Percentiles rank a stretch among this genome's conserved stretches.
These are phyloP conservation scores for Hirundichthys speculiger DNA, from an alignment of 2,113 vertebrate species.

Conservation along the genomic window DNA sequence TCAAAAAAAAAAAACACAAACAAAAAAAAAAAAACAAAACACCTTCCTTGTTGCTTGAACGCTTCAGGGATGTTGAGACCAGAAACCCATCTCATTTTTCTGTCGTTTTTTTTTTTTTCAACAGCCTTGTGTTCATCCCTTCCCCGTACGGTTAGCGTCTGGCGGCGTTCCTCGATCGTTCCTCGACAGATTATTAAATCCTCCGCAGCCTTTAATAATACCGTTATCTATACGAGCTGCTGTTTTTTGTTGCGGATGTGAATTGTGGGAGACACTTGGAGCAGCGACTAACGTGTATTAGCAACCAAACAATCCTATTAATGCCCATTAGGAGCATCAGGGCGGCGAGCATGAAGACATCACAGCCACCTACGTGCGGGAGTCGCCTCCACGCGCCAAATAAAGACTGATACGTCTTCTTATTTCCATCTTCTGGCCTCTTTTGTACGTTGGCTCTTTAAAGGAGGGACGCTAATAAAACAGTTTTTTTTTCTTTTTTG, in stretches of 20 bases:
- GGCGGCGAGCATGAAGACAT: slow-evolving; percentile 79
- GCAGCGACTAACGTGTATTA: slow-evolving; percentile 79
- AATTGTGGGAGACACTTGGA: slow-evolving; percentile 50
- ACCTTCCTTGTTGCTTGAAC: too few relatives aligned
- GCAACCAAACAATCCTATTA: slow-evolving; percentile 83
- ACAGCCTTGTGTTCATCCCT: slow-evolving; percentile 16
- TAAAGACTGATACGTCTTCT: slow-evolving; percentile 38
- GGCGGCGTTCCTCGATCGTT: too few relatives aligned
- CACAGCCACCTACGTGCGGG: slow-evolving; percentile 78
- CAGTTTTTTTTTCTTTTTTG: too few relatives aligned
- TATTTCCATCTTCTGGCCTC: slow-evolving; percentile 10
- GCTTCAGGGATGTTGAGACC: neutral
- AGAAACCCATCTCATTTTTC: slow-evolving; percentile 8
- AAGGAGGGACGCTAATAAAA: slow-evolving; percentile 16
- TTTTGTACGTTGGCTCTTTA: slow-evolving; percentile 37
- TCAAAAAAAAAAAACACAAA: too few relatives aligned
- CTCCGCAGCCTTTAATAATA: slow-evolving; percentile 66
- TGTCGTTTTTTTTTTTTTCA: slow-evolving; percentile 7
- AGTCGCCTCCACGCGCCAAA: slow-evolving; percentile 43
- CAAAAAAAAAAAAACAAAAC: too few relatives aligned
- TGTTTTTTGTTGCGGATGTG: neutral
- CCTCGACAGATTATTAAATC: slow-evolving; percentile 66
- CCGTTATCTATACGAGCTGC: slow-evolving; percentile 52
- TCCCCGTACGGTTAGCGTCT: neutral
- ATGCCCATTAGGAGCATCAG: slow-evolving; percentile 80